Evolutionary conservation across 2,888 invertebrate genomes (phyloP).

Genomic region (Myopa tessellatipennis): DNA sequence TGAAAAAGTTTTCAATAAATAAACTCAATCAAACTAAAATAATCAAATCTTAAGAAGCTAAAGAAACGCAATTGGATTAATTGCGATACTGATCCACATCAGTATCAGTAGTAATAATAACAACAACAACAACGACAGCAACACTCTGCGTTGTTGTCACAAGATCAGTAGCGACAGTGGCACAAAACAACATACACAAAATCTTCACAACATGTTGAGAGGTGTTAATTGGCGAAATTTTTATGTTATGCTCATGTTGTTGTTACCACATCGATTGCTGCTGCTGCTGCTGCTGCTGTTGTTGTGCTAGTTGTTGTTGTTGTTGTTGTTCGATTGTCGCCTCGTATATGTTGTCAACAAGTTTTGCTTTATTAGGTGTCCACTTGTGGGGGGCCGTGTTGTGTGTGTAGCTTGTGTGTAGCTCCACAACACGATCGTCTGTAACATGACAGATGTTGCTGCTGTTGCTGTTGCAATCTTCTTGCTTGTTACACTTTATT

Average conservation of each 20-base stretch:
- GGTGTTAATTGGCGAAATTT: slow-evolving; percentile 34
- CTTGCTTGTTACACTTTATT: slow-evolving; percentile 37
- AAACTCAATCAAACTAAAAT: too few relatives aligned
- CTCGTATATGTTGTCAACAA: slow-evolving; percentile 63
- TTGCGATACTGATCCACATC: too few relatives aligned
- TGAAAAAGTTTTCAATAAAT: too few relatives aligned
- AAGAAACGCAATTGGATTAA: too few relatives aligned
- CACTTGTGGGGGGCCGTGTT: not conserved
- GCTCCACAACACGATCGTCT: slow-evolving; percentile 17
- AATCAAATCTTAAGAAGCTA: too few relatives aligned
- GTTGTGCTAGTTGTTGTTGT: slow-evolving; percentile 35
- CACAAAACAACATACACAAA: slow-evolving; percentile 16
- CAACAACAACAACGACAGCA: not conserved
- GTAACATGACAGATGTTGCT: slow-evolving; percentile 48
- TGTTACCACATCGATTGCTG: slow-evolving; percentile 12
- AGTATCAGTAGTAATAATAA: not conserved
- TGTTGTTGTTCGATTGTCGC: slow-evolving; percentile 44
- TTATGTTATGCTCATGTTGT: slow-evolving; percentile 16
- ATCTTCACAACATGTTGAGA: not conserved
- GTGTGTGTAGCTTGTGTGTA: not conserved
- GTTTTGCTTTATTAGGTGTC: slow-evolving; percentile 64
- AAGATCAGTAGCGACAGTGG: too few relatives aligned
- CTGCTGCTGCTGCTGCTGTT: slow-evolving; percentile 25
- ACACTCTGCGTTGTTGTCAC: too few relatives aligned
- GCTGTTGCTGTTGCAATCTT: slow-evolving; percentile 31